Conservation (phyloP, 2,888 invertebrate genomes). For the Celastrina argiolus region DNA sequence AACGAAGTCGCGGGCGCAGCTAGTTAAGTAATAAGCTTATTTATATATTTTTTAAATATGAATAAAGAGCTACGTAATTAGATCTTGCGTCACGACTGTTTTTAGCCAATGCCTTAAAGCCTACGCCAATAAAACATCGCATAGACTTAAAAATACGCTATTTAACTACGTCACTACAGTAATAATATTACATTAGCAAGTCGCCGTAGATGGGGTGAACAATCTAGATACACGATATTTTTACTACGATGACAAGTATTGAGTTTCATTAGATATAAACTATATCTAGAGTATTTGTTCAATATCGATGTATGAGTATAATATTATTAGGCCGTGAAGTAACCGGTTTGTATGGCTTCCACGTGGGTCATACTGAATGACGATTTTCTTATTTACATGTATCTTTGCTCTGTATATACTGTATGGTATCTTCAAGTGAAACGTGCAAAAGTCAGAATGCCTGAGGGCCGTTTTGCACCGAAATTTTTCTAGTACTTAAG, state of each 20-base stretch:
- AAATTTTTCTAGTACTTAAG: too few species aligned
- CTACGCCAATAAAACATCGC: constrained; percentile 10
- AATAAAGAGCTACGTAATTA: neutral
- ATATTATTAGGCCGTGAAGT: constrained; percentile 17
- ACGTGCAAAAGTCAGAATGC: neutral
- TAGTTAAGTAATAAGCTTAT: too few species aligned
- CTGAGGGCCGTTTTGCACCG: too few species aligned
- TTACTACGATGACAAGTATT: neutral
- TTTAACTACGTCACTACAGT: neutral
- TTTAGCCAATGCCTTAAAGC: neutral
- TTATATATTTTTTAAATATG: too few species aligned
- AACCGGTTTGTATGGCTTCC: constrained; percentile 6
- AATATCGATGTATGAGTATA: neutral
- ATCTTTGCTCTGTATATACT: constrained; percentile 1
- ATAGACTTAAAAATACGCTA: constrained; percentile 1
- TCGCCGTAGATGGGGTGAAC: neutral
- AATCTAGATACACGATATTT: neutral
- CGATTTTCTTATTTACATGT: constrained; percentile 1
- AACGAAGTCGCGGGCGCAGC: too few species aligned
- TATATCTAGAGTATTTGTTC: neutral
- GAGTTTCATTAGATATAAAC: neutral
- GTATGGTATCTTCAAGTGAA: neutral
- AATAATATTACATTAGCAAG: constrained; percentile 13
- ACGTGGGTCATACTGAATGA: constrained; percentile 3
- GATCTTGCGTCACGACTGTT: constrained; percentile 3